These are phyloP conservation scores for Trogon surrucura DNA, from an alignment of 2,113 vertebrate genomes.

Conservation along the genomic window DNA sequence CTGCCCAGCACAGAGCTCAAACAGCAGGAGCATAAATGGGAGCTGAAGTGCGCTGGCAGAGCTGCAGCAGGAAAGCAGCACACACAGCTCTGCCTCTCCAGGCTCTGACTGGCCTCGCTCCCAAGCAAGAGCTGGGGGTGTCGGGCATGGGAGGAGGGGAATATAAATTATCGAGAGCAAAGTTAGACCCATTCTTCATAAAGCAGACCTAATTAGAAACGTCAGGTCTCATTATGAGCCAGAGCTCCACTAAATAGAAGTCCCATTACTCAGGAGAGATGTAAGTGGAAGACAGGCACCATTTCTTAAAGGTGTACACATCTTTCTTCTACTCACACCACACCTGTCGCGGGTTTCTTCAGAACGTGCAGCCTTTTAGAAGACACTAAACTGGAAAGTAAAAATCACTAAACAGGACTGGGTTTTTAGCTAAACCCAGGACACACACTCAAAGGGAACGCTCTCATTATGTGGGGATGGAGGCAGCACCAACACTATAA, in stretches of 20 bases:
- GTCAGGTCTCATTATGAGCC: slow-evolving; percentile 1
- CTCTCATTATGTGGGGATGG: neutral
- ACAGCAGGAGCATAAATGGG: neutral
- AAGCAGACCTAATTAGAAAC: slow-evolving; percentile 5
- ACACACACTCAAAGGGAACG: neutral
- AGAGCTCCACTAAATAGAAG: neutral
- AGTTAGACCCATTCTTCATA: neutral
- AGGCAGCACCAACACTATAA: neutral
- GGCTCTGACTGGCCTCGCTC: neutral
- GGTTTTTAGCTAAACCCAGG: no score
- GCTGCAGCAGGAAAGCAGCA: neutral
- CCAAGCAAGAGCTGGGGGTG: neutral
- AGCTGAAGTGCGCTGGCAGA: neutral
- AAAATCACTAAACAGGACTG: no score
- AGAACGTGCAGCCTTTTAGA: no score
- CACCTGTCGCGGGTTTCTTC: neutral
- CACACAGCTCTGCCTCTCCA: neutral
- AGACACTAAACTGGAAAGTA: no score
- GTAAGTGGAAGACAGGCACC: neutral
- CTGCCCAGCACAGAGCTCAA: slow-evolving; percentile 32
- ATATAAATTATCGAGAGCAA: neutral
- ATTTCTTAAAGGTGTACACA: neutral
- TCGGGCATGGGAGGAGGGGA: neutral
- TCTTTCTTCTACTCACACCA: neutral
- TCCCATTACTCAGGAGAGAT: neutral